Base-by-base conservation (phyloP, 2,797 vertebrate species). In the Brachymystax lenok region DNA sequence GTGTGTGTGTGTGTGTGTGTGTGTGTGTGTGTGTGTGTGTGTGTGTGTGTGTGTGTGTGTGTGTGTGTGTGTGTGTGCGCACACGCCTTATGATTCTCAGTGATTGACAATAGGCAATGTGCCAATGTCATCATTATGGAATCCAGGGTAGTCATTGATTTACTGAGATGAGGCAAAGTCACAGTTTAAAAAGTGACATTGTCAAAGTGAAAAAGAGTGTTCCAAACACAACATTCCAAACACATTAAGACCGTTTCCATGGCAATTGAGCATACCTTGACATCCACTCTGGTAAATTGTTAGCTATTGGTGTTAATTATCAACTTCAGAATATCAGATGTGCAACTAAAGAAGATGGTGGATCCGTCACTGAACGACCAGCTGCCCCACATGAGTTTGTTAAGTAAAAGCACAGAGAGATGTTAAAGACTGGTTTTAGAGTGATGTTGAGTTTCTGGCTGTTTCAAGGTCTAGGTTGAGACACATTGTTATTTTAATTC, bases 401-500 rank as follows among this genome's bases (percentile, higher is more conserved):
- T 72, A 3, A 24, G 21, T 50, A 17, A 40, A 35, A 69, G 35
- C 17, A n/a, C 30, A 40, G 35, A 14, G 4, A 66, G 16, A 2
- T 46, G 30, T 54, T 33, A 35, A 73, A 27, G 7, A 56, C n/a
- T 70, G 69, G 52, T 17, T n/a, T 59, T 19, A 28, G 59, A 51
- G 61, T 21, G 24, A 13, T 13, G 35, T 56, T 16, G 19, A 21
- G 59, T 59, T 46, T 63, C 68, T 30, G 56, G 12, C 33, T 54
- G 78, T 83, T 79, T 72, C 33, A 28, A 72, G 51, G 50, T 3
- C 52, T 54, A 21, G 70, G 73, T 70, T 73, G 82, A 85, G 77
- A 80, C 35, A 63, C 54, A 71, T 85, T 77, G 83, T 86, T 85
- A 80, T 74, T 83, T 82, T 83, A 87, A 91, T 90, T 83, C 76